phyloP scores from a whole-genome alignment of 2,888 invertebrate genomes.

The Sphaerophoria rueppellii region DNA sequence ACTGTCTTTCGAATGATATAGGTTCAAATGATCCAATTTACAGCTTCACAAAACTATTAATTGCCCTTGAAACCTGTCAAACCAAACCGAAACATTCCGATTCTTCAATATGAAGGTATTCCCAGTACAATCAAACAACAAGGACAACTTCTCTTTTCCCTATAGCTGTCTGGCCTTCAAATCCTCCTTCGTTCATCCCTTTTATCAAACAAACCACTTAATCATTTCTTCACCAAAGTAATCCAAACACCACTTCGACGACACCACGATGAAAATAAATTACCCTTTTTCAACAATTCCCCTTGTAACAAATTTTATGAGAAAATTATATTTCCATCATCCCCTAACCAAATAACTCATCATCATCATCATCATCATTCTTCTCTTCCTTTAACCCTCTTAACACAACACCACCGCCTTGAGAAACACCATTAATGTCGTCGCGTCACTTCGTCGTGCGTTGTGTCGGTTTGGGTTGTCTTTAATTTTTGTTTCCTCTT shows the following conservation, averaged over 20 bases:
- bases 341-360: constrained; percentile 6
- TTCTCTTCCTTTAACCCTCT: neutral
- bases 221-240: constrained; percentile 51
- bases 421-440: neutral
- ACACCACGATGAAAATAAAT: constrained; percentile 65
- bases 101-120: neutral
- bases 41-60: no score
- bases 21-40: no score
- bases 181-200: neutral
- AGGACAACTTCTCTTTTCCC: constrained; percentile 8
- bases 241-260: constrained; percentile 44
- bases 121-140: neutral
- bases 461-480: neutral
- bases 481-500: constrained; percentile 15
- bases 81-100: neutral
- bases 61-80: neutral
- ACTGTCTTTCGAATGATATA: no score
- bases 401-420: neutral
- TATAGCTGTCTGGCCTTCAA: constrained; percentile 53
- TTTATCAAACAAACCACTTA: constrained; percentile 33
- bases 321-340: constrained; percentile 54
- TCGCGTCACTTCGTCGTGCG: neutral
- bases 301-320: constrained; percentile 41
- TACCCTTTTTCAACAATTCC: constrained; percentile 21
- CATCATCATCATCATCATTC: constrained; percentile 14